A percentile compares a stretch with the other conserved stretches of the same genome.
Evolutionary conservation across 92 coral and sea anemone genomes (phyloP).

Genomic region (Hydrozoanthus gracilis): DNA sequence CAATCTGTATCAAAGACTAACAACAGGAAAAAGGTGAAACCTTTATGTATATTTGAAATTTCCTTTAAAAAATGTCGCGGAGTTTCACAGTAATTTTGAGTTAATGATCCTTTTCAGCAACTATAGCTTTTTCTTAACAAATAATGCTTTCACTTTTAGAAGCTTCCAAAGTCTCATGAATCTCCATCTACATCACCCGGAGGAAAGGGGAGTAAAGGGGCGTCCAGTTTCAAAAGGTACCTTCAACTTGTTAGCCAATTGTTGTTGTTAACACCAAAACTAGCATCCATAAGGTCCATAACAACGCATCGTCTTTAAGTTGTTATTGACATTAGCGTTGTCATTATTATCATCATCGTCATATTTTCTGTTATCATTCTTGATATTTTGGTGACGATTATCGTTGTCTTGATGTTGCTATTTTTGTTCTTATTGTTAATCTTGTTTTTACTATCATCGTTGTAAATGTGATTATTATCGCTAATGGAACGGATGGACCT

Average conservation of each 20-base stretch:
- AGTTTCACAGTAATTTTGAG: not conserved
- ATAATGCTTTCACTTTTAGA: not conserved
- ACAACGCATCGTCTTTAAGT: not conserved
- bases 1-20: conserved; percentile 8
- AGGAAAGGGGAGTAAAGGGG: not conserved
- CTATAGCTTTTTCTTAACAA: not conserved
- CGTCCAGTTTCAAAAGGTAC: not conserved
- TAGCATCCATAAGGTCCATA: not conserved
- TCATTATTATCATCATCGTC: not conserved
- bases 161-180: not conserved
- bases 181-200: not conserved
- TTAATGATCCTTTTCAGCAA: not conserved
- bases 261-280: not conserved
- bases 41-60: not conserved
- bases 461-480: not conserved
- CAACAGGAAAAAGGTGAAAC: not conserved
- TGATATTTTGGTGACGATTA: too few relatives aligned
- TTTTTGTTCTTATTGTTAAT: too few relatives aligned
- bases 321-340: not conserved
- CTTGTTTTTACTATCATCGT: not conserved
- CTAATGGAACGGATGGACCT: not conserved
- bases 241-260: not conserved
- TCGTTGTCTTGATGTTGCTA: not conserved
- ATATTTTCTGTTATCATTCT: not conserved
- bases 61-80: not conserved